Percentiles rank a stretch among this genome's conserved stretches.
Conservation (phyloP, 2,888 invertebrate species). For the Apamea epomidion region DNA sequence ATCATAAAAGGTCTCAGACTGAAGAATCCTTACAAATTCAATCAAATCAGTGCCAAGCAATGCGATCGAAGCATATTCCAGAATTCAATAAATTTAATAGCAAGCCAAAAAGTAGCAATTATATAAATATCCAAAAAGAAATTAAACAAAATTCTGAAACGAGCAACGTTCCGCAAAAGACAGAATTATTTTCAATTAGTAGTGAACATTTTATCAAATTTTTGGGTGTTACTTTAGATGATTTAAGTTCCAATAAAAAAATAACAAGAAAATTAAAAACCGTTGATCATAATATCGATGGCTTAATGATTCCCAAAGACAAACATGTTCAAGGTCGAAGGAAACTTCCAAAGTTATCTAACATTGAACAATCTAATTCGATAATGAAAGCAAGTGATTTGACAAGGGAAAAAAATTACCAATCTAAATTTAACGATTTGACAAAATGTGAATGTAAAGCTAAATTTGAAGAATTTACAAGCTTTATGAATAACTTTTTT, state of each 20-base stretch:
- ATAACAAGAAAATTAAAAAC: constrained; percentile 29
- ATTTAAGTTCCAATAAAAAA: constrained; percentile 61
- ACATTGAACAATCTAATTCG: constrained; percentile 19
- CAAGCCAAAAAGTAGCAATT: constrained; percentile 14
- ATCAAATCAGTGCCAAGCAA: constrained; percentile 31
- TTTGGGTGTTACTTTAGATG: constrained; percentile 83
- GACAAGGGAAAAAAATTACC: constrained; percentile 13
- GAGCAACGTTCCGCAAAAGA: constrained; percentile 53
- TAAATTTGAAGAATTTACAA: constrained; percentile 68
- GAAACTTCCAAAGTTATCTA: constrained; percentile 23
- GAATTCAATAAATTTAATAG: constrained; percentile 8
- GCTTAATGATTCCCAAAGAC: constrained; percentile 14
- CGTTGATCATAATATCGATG: neutral
- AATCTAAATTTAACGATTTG: constrained; percentile 18
- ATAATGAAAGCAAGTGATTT: constrained; percentile 18
- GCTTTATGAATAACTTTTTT: constrained; percentile 54
- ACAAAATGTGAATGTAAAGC: constrained; percentile 62
- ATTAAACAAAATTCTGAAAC: constrained; percentile 26
- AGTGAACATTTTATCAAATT: constrained; percentile 80
- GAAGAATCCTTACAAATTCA: constrained; percentile 27
- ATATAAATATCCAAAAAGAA: constrained; percentile 19
- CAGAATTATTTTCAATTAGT: constrained; percentile 61
- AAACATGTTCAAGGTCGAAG: constrained; percentile 15
- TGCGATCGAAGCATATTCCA: constrained; percentile 3
- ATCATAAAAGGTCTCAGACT: constrained; percentile 38